Evolutionary conservation across 2,113 vertebrate species (phyloP).

Genomic region (Trochalopteron elliotii): DNA sequence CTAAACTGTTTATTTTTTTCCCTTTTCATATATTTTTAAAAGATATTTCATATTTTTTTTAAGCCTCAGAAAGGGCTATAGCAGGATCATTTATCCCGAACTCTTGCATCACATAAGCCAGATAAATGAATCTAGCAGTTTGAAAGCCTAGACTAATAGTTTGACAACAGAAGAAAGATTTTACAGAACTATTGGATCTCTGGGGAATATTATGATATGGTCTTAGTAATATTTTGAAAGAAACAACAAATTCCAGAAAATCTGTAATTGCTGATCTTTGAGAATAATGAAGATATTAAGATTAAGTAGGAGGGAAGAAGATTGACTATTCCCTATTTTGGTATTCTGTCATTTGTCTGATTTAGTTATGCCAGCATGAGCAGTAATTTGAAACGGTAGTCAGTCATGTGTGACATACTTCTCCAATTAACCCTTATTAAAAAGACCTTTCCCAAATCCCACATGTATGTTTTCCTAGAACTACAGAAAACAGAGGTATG

Average conservation of each 20-base stretch:
- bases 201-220: not conserved
- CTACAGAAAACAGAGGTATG: not conserved
- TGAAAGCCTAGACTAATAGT: not conserved
- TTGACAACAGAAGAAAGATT: not conserved
- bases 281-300: not conserved
- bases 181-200: not conserved
- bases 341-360: conserved; percentile 36
- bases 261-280: not conserved
- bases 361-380: conserved; percentile 9
- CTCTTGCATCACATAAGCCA: not conserved
- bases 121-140: not conserved
- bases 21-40: not conserved
- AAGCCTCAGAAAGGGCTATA: not conserved
- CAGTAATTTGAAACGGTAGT: conserved; percentile 44
- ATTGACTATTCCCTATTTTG: not conserved
- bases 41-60: too few species aligned
- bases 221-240: not conserved
- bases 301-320: not conserved
- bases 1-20: not conserved
- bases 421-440: conserved; percentile 62
- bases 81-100: not conserved
- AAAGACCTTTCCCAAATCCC: conserved; percentile 47
- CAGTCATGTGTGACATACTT: conserved; percentile 48
- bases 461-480: not conserved
- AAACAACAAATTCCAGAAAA: not conserved